These are phyloP conservation scores for Heliconius ismenius DNA, from an alignment of 2,888 invertebrate species.

Conservation along the genomic window DNA sequence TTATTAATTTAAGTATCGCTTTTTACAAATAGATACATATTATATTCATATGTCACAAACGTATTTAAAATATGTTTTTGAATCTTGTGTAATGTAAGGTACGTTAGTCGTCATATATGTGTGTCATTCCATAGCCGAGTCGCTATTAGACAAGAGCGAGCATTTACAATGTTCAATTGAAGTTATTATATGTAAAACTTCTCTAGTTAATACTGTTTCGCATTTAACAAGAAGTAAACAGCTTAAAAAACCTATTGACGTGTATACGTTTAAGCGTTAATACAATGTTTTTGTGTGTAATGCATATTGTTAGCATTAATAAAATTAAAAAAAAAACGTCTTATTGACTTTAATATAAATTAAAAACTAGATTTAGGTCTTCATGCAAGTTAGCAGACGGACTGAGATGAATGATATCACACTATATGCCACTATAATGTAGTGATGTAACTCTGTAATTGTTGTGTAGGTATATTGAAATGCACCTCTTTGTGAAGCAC, in stretches of 20 bases:
- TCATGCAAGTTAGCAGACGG: slow-evolving; percentile 1
- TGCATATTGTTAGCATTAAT: neutral
- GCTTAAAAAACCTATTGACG: neutral
- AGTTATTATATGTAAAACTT: no score
- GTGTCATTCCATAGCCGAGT: slow-evolving; percentile 18
- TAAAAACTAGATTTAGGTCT: neutral
- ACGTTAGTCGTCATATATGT: slow-evolving; percentile 3
- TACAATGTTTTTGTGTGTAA: neutral
- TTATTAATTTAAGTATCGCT: neutral
- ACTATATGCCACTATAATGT: slow-evolving; percentile 1
- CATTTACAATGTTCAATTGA: slow-evolving; percentile 14
- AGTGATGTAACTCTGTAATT: neutral
- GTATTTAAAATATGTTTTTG: slow-evolving; percentile 14
- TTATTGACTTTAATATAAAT: slow-evolving; percentile 8
- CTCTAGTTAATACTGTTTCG: neutral
- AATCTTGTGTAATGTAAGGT: slow-evolving; percentile 5
- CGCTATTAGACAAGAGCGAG: slow-evolving; percentile 13
- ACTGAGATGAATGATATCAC: neutral
- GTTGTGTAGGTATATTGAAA: slow-evolving; percentile 15
- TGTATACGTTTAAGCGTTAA: neutral
- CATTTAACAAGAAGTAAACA: slow-evolving; percentile 5
- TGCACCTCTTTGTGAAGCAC: slow-evolving; percentile 43
- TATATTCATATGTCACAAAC: slow-evolving; percentile 25
- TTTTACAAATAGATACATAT: neutral
- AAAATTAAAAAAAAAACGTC: neutral